A percentile compares a stretch with the other conserved stretches of the same genome.
Conservation (phyloP, 1,140 invertebrate species). For the Nasonia longicornis region DNA sequence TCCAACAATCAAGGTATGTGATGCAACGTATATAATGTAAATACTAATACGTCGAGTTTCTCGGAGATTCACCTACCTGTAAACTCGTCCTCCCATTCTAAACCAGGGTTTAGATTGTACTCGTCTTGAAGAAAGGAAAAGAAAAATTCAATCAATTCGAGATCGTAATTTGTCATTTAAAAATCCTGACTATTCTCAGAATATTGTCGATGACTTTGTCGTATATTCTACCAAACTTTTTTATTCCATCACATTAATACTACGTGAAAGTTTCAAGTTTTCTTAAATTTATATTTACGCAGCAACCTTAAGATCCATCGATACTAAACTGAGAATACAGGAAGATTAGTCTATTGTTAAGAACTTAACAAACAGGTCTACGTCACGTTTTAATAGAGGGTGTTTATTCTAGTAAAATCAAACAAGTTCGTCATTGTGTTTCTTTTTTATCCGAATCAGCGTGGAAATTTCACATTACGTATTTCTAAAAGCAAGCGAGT, state of each 20-base stretch:
- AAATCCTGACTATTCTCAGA: constrained; percentile 48
- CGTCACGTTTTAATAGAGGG: constrained; percentile 37
- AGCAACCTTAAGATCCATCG: constrained; percentile 2
- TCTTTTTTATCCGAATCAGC: no score
- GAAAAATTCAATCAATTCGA: constrained; percentile 76
- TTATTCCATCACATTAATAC: no score
- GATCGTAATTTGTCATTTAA: constrained; percentile 56
- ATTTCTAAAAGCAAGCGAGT: no score
- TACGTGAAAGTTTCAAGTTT: neutral
- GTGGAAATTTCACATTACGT: no score
- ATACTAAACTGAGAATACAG: constrained; percentile 41
- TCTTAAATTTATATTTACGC: neutral
- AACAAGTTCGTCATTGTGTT: neutral
- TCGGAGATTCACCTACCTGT: constrained; percentile 87
- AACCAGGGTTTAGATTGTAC: constrained; percentile 98
- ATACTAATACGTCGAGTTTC: constrained; percentile 49
- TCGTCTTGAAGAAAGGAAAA: constrained; percentile 91
- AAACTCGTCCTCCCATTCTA: constrained; percentile 99
- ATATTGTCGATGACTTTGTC: constrained; percentile 54
- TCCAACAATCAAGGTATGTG: constrained; percentile 5
- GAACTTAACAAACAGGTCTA: constrained; percentile 31
- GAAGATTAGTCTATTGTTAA: constrained; percentile 40
- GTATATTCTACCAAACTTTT: neutral
- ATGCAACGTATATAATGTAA: constrained; percentile 32
- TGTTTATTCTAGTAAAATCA: constrained; percentile 24